Evolutionary conservation across 1,140 invertebrate species (phyloP).

Genomic region (Lucilia cuprina): DNA sequence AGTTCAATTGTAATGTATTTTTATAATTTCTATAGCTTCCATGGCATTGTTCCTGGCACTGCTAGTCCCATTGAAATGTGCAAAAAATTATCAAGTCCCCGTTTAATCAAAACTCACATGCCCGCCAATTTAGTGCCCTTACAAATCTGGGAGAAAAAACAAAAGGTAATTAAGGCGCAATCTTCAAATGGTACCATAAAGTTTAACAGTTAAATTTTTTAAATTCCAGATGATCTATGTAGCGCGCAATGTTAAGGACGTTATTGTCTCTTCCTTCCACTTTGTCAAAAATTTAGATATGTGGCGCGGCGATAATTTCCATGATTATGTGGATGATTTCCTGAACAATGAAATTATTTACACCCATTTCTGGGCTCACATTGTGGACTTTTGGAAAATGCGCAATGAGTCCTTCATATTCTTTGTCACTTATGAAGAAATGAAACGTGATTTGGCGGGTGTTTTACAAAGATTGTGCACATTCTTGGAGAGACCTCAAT

Average conservation of each 20-base stretch:
- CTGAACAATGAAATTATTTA: slow-evolving; percentile 65
- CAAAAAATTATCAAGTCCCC: slow-evolving; percentile 62
- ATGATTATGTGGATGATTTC: slow-evolving; percentile 70
- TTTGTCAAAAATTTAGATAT: slow-evolving; percentile 67
- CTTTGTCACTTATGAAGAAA: slow-evolving; percentile 70
- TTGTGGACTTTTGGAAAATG: slow-evolving; percentile 66
- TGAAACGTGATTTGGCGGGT: slow-evolving; percentile 69
- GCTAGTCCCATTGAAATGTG: slow-evolving; percentile 60
- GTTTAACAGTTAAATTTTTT: too few relatives aligned
- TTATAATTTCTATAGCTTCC: slow-evolving; percentile 50
- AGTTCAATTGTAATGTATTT: too few relatives aligned
- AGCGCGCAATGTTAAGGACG: slow-evolving; percentile 78
- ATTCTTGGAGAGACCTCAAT: slow-evolving; percentile 66
- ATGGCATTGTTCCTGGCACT: slow-evolving; percentile 52
- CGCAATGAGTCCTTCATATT: slow-evolving; percentile 65
- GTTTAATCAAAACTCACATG: slow-evolving; percentile 73
- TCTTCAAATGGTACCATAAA: too few relatives aligned
- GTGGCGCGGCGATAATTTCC: slow-evolving; percentile 66
- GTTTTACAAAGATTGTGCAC: slow-evolving; percentile 66
- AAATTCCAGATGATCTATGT: slow-evolving; percentile 73
- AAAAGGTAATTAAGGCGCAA: slow-evolving; percentile 65
- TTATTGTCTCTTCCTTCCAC: slow-evolving; percentile 76
- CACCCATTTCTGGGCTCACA: slow-evolving; percentile 67
- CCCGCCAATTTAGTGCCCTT: slow-evolving; percentile 68
- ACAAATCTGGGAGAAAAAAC: slow-evolving; percentile 61